A percentile compares a stretch with the other conserved stretches of the same genome.
Conservation (phyloP, 1,140 invertebrate genomes). For the Tachypleus tridentatus region DNA sequence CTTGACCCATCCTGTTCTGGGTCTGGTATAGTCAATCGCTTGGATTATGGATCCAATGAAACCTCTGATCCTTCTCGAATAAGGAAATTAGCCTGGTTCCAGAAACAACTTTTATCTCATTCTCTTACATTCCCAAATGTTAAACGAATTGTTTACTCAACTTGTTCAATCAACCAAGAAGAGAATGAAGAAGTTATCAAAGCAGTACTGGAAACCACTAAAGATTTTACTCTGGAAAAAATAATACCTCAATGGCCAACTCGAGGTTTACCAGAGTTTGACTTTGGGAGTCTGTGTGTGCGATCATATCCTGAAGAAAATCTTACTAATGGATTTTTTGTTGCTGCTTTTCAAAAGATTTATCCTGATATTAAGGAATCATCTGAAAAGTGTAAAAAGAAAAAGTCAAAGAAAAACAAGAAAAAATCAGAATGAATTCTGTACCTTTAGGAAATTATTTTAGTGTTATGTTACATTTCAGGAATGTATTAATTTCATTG, state of each 20-base stretch:
- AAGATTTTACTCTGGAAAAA: conserved; percentile 25
- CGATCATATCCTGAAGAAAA: conserved; percentile 59
- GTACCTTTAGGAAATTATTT: too few species aligned
- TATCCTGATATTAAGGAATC: too few species aligned
- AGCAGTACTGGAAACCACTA: too few species aligned
- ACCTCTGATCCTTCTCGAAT: conserved; percentile 41
- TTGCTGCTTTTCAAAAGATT: conserved; percentile 62
- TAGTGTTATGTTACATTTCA: too few species aligned
- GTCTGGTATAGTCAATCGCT: conserved; percentile 61
- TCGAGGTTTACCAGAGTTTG: conserved; percentile 29
- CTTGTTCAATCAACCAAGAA: conserved; percentile 75
- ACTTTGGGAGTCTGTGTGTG: conserved; percentile 50
- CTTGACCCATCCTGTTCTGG: conserved; percentile 94
- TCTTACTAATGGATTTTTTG: conserved; percentile 85
- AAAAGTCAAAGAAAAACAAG: too few species aligned
- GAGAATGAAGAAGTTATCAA: conserved; percentile 77
- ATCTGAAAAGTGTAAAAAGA: too few species aligned
- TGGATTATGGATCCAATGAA: conserved; percentile 30
- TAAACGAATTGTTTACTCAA: conserved; percentile 83
- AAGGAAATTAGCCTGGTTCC: conserved; percentile 59
- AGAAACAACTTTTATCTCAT: conserved; percentile 69
- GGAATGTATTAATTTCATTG: too few species aligned
- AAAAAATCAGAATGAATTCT: too few species aligned
- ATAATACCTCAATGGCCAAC: conserved; percentile 31
- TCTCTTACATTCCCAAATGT: conserved; percentile 74